Evolutionary conservation across 2,113 vertebrate genomes (phyloP).

Genomic region (Vicugna pacos): DNA sequence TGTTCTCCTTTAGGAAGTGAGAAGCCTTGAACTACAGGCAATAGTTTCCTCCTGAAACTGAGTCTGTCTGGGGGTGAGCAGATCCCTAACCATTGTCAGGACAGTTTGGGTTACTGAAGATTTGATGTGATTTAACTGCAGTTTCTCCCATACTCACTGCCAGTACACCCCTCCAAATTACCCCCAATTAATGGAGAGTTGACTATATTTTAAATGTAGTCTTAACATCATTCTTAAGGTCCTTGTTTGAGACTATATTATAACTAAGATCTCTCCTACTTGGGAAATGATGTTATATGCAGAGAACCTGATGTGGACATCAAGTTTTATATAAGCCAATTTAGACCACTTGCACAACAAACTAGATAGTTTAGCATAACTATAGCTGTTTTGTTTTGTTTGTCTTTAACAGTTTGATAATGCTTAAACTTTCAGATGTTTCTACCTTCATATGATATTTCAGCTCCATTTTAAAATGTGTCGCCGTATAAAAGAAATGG

Average conservation of each 20-base stretch:
- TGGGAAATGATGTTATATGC: neutral
- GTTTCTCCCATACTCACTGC: neutral
- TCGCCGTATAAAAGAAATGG: slow-evolving; percentile 37
- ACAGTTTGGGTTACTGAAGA: neutral
- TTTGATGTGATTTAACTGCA: neutral
- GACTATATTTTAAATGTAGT: neutral
- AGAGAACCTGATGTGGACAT: neutral
- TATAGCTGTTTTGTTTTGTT: neutral
- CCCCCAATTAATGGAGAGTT: neutral
- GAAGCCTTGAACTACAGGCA: neutral
- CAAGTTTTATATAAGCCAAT: neutral
- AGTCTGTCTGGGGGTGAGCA: neutral
- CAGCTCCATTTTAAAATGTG: slow-evolving; percentile 6
- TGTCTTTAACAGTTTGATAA: neutral
- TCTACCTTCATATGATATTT: neutral
- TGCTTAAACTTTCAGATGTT: slow-evolving; percentile 33
- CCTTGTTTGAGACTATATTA: neutral
- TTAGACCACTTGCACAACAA: neutral
- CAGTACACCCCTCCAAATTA: neutral
- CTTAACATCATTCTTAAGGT: neutral
- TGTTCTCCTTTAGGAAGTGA: neutral
- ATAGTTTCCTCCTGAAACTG: neutral
- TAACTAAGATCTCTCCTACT: neutral
- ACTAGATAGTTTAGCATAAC: neutral
- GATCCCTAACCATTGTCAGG: neutral